A percentile compares a stretch with the other conserved stretches of the same genome.
Evolutionary conservation across 2,797 vertebrate genomes (phyloP).

Genomic region (Gambusia yucatana): DNA sequence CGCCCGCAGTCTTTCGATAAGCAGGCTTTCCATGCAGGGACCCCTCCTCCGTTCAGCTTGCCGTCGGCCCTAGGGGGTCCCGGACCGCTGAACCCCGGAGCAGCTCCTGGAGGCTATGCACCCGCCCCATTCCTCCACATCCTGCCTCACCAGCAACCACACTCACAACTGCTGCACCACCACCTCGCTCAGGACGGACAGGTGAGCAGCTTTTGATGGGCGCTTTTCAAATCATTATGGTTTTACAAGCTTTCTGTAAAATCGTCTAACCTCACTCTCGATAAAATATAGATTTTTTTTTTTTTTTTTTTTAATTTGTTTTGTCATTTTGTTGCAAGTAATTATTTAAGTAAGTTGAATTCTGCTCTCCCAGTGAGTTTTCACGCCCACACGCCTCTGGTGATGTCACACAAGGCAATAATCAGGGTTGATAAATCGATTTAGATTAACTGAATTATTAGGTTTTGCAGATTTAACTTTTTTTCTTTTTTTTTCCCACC

Average conservation of each 20-base stretch:
- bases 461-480: too few species aligned
- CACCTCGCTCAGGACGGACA: constrained; percentile 94
- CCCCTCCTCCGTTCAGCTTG: constrained; percentile 93
- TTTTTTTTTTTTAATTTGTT: background rate
- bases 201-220: constrained; percentile 80
- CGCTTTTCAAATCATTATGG: background rate
- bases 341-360: background rate
- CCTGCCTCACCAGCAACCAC: constrained; percentile 96
- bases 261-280: background rate
- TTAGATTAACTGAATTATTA: too few species aligned
- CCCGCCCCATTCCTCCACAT: constrained; percentile 94
- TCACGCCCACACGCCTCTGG: background rate
- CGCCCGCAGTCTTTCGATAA: constrained; percentile 91
- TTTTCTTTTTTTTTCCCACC: too few species aligned
- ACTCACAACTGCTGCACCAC: constrained; percentile 96
- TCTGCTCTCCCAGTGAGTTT: background rate
- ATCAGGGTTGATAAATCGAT: background rate
- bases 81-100: constrained; percentile 91
- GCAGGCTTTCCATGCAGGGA: constrained; percentile 96
- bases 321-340: background rate
- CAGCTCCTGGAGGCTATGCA: constrained; percentile 88
- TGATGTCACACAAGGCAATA: background rate
- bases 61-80: constrained; percentile 93
- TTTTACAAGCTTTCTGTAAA: background rate
- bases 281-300: background rate